Evolutionary conservation across 1,140 invertebrate species (phyloP), one percentile per base, ranked within the genome.

Genomic region (Anastrepha obliqua): DNA sequence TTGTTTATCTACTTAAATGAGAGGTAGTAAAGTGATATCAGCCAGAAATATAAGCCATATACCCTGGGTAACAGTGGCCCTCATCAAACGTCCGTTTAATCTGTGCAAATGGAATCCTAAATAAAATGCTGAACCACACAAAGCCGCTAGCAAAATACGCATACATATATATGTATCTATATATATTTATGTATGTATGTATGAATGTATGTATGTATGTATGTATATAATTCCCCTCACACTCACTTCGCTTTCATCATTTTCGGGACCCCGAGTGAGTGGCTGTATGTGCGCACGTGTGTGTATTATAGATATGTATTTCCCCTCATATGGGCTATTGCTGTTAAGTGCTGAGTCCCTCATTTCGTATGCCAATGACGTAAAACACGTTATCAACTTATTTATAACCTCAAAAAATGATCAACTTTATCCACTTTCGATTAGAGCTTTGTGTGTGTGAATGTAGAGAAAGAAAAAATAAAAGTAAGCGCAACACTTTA

Each of bases 401-500:
- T 51, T 59, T 59, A 20, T 59, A 85, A 85, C 55, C 55, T 59
- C 78, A 55, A 59, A 85, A 85, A 85, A 55, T 85, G 47, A 51
- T 55, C 9, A 85, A 85, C 78, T 85, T 85, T 85, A 85, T 85
- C 78, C 78, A 85, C 78, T 85, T 85, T 85, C 55, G 78, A 85
- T 55, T 20, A 70, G 17, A 51, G 65, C 65, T 67, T 8, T 58
- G 55, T 13, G 13, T 58, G 65, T 20, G 29, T 67, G 65, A 11
- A 3, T 29, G 3, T 20, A 39, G 7, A 39, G 11, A 13, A 67
- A 5, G 65, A 9, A 67, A 11, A 2, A 29, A 8, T 13, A 11
- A 6, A 67, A 67, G 4, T 39, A 5, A 29, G 11, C 65, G 39
- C 39, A 67, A 42, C 39, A 67, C 9, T 67, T 42, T 39, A 3